Evolutionary conservation across 2,888 invertebrate genomes (phyloP), one percentile per base, ranked within the genome.

Genomic region (Adineta ricciae): DNA sequence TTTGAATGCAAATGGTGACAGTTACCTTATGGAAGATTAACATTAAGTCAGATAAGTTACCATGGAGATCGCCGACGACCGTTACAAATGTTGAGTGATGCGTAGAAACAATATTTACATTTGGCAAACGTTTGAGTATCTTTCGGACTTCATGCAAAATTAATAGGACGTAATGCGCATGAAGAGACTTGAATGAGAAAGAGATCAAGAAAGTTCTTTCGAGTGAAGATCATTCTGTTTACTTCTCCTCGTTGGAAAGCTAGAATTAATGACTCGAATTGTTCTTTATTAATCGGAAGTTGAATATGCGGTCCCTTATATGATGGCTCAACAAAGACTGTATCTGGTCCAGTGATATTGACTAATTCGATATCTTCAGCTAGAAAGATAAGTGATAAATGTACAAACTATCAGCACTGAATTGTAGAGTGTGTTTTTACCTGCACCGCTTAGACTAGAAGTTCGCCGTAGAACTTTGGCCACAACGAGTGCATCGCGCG

Each of bases 31-130:
- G 95, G 88, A 96, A 94, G 88, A 97, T 94, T 88, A 96, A 95
- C 87, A 95, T 92, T 73, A 97, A 92, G 90, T 97, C 96, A 89
- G 96, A 96, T 64, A 97, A 93, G 90, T 96, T 96, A 83, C 96
- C 96, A 89, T 97, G 96, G 85, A 97, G 91, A 91, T 97, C 96
- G 0, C 96, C 96, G 90, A 95, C 95, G 84, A 97, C 93, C 2
- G 96, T 96, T 46, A 96, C 46, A 85, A n/a, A 54, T 88, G 94
- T 94, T 83, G 95, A 94, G 86, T 95, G 94, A 50, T 94, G 94
- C 1, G 96, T 96, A 83, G 95, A 95, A 24, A 95, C 94, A 87
- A 94, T 93, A 89, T 94, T 94, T 88, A 97, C 93, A 90, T 95
- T 96, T 78, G 95, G 94, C 90, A 95, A 92, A 88, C 93, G 92